These are phyloP conservation scores for Apeltes quadracus DNA, from an alignment of 2,113 vertebrate species.

Conservation along the genomic window DNA sequence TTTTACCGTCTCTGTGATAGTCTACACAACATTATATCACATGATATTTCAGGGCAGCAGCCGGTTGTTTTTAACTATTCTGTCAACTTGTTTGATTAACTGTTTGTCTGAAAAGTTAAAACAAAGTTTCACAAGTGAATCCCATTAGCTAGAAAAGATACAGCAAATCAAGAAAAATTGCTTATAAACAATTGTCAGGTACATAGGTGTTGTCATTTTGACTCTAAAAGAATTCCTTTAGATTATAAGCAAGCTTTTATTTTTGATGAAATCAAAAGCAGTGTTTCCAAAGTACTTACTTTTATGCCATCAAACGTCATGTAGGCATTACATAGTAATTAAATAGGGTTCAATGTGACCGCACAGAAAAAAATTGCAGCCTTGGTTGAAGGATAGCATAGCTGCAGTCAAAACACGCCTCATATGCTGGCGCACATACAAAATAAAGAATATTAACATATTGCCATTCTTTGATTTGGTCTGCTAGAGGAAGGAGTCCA, in stretches of 20 bases:
- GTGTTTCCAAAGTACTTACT: not conserved
- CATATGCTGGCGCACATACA: not conserved
- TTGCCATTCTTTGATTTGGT: not conserved
- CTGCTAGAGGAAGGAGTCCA: no score
- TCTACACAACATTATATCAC: not conserved
- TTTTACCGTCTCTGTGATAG: constrained; percentile 1
- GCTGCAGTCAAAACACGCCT: not conserved
- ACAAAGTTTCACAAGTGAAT: not conserved
- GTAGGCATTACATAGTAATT: not conserved
- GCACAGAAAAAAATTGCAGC: not conserved
- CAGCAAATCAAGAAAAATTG: not conserved
- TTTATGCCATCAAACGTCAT: not conserved
- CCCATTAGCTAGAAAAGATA: not conserved
- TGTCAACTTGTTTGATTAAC: not conserved
- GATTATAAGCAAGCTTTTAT: not conserved
- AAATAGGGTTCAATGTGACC: not conserved
- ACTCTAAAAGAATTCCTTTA: not conserved
- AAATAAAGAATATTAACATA: not conserved
- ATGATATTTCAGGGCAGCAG: not conserved
- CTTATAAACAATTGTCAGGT: not conserved
- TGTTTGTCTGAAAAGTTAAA: not conserved
- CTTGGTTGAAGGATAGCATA: not conserved
- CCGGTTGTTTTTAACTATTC: not conserved
- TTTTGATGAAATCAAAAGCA: not conserved
- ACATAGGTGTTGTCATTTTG: not conserved